These are phyloP conservation scores for Diploptera punctata DNA, from an alignment of 2,888 invertebrate genomes.

Conservation along the genomic window DNA sequence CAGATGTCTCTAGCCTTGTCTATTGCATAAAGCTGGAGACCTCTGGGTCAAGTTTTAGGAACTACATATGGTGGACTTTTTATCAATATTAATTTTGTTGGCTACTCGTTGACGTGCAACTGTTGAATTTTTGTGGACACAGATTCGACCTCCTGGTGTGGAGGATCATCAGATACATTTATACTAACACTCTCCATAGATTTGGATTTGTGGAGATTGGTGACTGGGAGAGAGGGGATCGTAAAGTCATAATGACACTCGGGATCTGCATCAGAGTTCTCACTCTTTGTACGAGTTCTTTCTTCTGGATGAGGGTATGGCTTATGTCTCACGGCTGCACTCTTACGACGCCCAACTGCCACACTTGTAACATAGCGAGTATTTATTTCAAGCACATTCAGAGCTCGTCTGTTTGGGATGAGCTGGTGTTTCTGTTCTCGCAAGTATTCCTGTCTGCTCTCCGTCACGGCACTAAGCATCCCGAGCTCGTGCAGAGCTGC, in stretches of 20 bases:
- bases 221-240: not conserved
- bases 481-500: slow-evolving; percentile 66
- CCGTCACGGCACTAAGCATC: slow-evolving; percentile 65
- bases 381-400: slow-evolving; percentile 63
- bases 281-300: slow-evolving; percentile 66
- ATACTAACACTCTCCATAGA: slow-evolving; percentile 65
- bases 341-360: slow-evolving; percentile 66
- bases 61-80: too few species aligned
- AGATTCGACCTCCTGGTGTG: slow-evolving; percentile 65
- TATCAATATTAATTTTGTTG: too few species aligned
- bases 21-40: too few species aligned
- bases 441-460: slow-evolving; percentile 64
- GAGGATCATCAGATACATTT: slow-evolving; percentile 51
- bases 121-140: slow-evolving; percentile 65
- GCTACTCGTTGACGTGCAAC: not conserved
- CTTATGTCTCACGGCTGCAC: slow-evolving; percentile 62
- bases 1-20: too few species aligned
- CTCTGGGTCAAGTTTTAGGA: too few species aligned
- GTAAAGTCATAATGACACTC: not conserved
- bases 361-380: slow-evolving; percentile 68
- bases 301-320: slow-evolving; percentile 64
- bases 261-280: slow-evolving; percentile 60
- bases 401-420: slow-evolving; percentile 48
- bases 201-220: slow-evolving; percentile 59
- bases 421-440: slow-evolving; percentile 57